phyloP scores from a whole-genome alignment of 2,797 vertebrate species.

The Lacerta viridis region DNA sequence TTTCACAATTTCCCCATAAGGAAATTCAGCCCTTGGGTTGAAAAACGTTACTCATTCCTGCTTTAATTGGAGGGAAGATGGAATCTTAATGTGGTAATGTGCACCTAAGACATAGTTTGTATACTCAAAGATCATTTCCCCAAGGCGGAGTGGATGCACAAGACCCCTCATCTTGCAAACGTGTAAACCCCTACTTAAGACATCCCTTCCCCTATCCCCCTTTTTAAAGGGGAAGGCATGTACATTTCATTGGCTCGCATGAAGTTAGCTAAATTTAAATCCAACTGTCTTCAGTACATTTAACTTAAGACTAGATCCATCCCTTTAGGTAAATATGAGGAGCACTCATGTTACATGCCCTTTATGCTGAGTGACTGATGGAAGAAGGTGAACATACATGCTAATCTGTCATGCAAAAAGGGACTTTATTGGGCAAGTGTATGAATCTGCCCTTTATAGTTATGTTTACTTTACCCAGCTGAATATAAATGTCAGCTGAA shows the following conservation, averaged over 20 bases:
- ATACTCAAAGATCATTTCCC: no score
- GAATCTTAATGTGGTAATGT: not conserved
- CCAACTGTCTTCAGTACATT: not conserved
- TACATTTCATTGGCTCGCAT: not conserved
- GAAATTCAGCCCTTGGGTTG: no score
- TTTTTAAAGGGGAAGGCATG: no score
- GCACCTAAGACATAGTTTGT: no score
- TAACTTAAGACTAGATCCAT: not conserved
- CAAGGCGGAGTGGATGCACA: no score
- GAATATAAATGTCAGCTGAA: not conserved
- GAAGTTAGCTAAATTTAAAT: not conserved
- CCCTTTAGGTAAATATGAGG: not conserved
- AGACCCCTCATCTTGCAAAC: no score
- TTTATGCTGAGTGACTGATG: no score
- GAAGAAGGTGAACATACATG: not conserved
- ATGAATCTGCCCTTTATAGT: not conserved
- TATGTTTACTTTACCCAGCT: not conserved
- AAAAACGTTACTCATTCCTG: no score
- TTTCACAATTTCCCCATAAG: no score
- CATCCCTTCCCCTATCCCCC: no score
- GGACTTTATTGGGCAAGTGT: not conserved
- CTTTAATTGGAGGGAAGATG: not conserved
- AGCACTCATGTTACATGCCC: not conserved
- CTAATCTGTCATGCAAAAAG: not conserved
- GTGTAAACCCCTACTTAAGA: not conserved